Evolutionary conservation across 1,140 invertebrate genomes (phyloP), one percentile per base, ranked within the genome.

Genomic region (Condylostylus longicornis): DNA sequence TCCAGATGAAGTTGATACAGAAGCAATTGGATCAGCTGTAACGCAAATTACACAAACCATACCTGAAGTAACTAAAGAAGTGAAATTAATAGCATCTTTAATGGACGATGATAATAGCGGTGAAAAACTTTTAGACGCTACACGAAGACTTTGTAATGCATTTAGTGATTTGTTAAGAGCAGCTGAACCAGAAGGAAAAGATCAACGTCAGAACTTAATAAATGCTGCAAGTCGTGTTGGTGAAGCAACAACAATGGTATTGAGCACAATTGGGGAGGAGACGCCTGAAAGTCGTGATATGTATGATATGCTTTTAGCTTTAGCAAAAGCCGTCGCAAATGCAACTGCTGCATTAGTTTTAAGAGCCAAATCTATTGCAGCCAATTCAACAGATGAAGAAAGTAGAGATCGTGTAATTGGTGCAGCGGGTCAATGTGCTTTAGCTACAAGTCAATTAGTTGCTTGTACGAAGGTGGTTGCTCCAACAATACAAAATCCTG

Each of bases 381-480:
- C 82, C 5, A 86, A 81, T 33, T 90, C 89, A 51, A 71, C 75
- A 8, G 74, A 78, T 45, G 76, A 81, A 23, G 69, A 73, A 28
- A 74, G 71, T 0, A 78, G 83, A 50, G 94, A 96, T 62, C 71
- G 75, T 45, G 88, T 98, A 2, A 97, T 98, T 45, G 80, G 79
- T 8, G 83, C 88, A 0, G 95, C 95, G 0, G 96, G 91, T 1
- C 82, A 97, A 61, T 95, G 91, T 63, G 95, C 95, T 1, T 65
- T 98, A 18, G 88, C 91, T 2, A 98, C 95, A 1, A 96, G 90
- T 20, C 95, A 98, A 58, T 67, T 98, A 1, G 93, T 98, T 1
- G 91, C 95, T 0, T 97, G 91, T 57, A 87, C 95, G 9, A 97
- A 97, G 68, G 80, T 86, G n/a, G 81, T 86, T 3, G 81, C 82